Evolutionary conservation across 2,113 vertebrate genomes (phyloP), one percentile per base, ranked within the genome.

Genomic region (Tautogolabrus adspersus): DNA sequence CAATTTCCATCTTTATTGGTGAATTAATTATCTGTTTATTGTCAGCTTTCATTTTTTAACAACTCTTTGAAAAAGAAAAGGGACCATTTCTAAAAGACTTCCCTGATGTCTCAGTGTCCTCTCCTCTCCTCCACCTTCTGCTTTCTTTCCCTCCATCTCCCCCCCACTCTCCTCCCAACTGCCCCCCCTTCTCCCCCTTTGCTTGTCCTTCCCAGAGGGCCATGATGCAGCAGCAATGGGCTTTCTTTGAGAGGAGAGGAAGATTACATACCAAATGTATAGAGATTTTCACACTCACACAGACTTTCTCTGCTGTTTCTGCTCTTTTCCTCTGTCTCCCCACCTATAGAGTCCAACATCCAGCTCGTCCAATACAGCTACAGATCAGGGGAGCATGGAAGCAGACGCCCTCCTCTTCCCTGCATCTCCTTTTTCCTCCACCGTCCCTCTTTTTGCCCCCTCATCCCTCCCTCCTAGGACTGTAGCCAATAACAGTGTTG

Each of bases 121-220:
- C 54, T 72, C 61, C 26, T 46, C 64, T 71, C 66, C 52, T 49
- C 47, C 51, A 56, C n/a, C 16, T 16, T 49, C 64, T 72, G 10
- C 52, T 75, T 70, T 65, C 52, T 57, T 15, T 59, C 42, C 23
- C 67, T 73, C 63, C 40, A 61, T 49, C 64, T 61, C 69, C 7
- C 58, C 61, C 72, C 8, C 58, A 77, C 75, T 74, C 76, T 82
- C 67, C 73, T 70, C 38, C 5, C 76, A 68, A 63, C 60, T 26
- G 56, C 71, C 47, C 64, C 30, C 30, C 58, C 10, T 72, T 81
- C 77, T 82, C 77, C 64, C 72, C 58, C 60, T 78, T 68, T 70
- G 63, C 72, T 85, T 77, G 80, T 85, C 83, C 86, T 90, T 86
- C 91, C 91, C 88, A 85, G 89, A 94, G 91, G 85, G 91, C 81